These are phyloP conservation scores for Theretra japonica DNA, from an alignment of 2,888 invertebrate genomes.

Conservation along the genomic window DNA sequence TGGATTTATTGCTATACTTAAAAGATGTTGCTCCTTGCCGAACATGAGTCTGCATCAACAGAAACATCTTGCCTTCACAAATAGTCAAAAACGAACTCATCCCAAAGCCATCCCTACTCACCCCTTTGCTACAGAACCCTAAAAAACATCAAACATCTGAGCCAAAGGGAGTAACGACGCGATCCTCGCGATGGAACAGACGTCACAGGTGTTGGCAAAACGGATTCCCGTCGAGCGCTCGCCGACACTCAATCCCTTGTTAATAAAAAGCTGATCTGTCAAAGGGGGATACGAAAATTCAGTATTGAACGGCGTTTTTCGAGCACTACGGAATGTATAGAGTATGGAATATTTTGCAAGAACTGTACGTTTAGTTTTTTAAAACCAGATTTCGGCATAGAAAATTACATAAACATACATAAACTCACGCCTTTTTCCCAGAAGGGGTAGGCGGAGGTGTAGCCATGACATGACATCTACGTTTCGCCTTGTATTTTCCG, in stretches of 20 bases:
- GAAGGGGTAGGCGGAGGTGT: too few species aligned
- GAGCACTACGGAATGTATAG: neutral
- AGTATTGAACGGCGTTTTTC: neutral
- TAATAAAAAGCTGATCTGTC: slow-evolving; percentile 21
- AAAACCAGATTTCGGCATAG: too few species aligned
- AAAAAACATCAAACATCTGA: neutral
- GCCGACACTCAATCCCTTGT: slow-evolving; percentile 7
- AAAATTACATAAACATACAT: too few species aligned
- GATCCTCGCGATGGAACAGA: neutral
- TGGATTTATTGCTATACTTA: too few species aligned
- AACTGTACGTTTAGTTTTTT: neutral
- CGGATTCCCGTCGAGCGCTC: slow-evolving; percentile 8
- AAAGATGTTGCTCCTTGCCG: too few species aligned
- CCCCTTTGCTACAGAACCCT: neutral
- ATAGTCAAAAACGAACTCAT: too few species aligned
- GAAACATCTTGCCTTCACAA: too few species aligned
- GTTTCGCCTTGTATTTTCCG: too few species aligned
- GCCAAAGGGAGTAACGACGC: neutral
- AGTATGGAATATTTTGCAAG: neutral
- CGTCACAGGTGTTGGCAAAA: slow-evolving; percentile 14
- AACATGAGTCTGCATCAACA: too few species aligned
- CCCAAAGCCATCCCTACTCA: too few species aligned
- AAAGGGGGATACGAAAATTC: slow-evolving; percentile 6
- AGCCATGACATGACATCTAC: too few species aligned
- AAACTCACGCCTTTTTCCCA: too few species aligned